Base-by-base conservation (phyloP, 2,797 vertebrate species). In the Margarornis squamiger region DNA sequence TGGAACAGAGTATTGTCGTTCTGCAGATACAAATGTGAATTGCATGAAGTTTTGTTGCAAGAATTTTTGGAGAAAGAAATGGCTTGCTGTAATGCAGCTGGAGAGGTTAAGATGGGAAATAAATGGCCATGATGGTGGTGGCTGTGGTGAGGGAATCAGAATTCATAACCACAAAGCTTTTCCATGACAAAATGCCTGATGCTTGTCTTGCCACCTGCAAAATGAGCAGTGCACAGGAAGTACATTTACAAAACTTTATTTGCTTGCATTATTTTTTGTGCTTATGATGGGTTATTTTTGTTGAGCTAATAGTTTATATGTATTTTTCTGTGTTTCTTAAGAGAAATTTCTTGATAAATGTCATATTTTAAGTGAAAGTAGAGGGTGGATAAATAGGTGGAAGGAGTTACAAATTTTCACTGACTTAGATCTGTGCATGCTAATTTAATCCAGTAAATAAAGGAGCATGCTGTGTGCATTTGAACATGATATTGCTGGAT, bases 361-460 rank as follows among this genome's bases (percentile, higher is more conserved):
- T 55, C 6, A 7, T 59, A 19, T 62, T 95, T 75, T 58, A 62
- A 74, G 39, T 3, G 7, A 61, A 86, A 88, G 32, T 57, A 72
- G 41, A 59, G 16, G 7, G 22, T 43, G 6, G 12, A 86, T 81
- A 73, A 81, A 39, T 72, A 71, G 52, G 39, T 86, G 52, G 48
- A 83, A 79, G 23, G 66, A 78, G 19, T 61, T 79, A 67, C 2
- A 80, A 0, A 63, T 90, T 95, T 78, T 92, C 43, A 29, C 49
- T 88, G 46, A n/a, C 41, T 83, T 78, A 38, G 55, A 46, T 77
- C 23, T 88, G 32, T 72, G 57, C 43, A 10, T 83, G 66, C 17
- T 81, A 83, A 83, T 90, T 88, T 62, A 88, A 86, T 88, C 68
- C 78, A 77, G 41, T 86, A 90, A 88, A 92, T 90, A 83, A 86